Evolutionary conservation across 2,888 invertebrate genomes (phyloP), one percentile per base, ranked within the genome.

Genomic region (Platycnemis pennipes): DNA sequence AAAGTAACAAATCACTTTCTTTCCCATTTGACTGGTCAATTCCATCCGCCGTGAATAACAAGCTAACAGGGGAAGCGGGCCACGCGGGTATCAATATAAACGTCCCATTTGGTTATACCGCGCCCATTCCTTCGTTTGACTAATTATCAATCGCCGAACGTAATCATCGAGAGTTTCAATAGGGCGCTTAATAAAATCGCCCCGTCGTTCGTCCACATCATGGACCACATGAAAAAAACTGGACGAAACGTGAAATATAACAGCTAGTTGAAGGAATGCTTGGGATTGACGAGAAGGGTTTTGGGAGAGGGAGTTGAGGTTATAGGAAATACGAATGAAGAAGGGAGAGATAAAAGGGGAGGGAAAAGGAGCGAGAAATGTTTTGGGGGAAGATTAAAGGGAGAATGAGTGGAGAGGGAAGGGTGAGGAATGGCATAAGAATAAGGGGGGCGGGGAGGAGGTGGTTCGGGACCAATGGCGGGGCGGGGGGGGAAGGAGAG

Each of bases 11-110:
- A 77, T 77, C 77, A 77, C 77, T 77, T 77, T 77, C 31, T 26
- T n/a, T 13, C 77, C 77, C 77, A 37, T 77, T 77, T 31, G 77
- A 77, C 31, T 16, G 77, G 77, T 31, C 77, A 37, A 77, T 77
- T 77, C 77, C 77, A 26, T 77, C 31, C 37, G 77, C 77, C 77
- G 22, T 77, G 77, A 77, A 77, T 77, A 77, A 77, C 77, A 37
- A 77, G 77, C 31, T 77, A 37, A 37, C 77, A 37, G 77, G 13
- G 77, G 16, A 13, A 37, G 77, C 37, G 16, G 63, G 19, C 63
- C 5, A 63, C 16, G 19, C 26, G 63, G 77, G 37, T 77, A 77
- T 77, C 77, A 77, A 77, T 77, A 77, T 26, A 22, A 1, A 77
- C 31, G 13, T 77, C 77, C 77, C n/a, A 37, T 37, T 77, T 77